phyloP scores from a whole-genome alignment of 2,797 vertebrate species.

The Cossypha caffra region DNA sequence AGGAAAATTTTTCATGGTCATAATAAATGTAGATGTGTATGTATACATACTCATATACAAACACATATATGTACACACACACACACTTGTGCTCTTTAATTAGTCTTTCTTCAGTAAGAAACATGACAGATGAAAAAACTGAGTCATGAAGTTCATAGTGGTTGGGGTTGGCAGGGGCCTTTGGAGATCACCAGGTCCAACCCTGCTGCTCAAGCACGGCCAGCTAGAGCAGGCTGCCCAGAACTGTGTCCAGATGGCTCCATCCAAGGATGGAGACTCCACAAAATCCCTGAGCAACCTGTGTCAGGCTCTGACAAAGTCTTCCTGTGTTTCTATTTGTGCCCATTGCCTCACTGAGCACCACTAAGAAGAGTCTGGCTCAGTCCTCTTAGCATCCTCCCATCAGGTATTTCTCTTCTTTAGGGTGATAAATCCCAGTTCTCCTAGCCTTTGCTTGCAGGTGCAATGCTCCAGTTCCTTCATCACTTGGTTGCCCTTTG shows the following conservation, averaged over 20 bases:
- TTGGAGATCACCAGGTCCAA: background rate
- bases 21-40: background rate
- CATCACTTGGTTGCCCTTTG: background rate
- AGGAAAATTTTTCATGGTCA: background rate
- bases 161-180: background rate
- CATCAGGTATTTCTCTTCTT: background rate
- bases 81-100: background rate
- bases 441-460: background rate
- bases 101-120: background rate
- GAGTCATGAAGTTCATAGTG: background rate
- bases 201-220: background rate
- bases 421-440: background rate
- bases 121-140: background rate
- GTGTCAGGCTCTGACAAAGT: background rate
- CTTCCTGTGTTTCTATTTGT: background rate
- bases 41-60: fast-evolving
- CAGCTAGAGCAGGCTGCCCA: background rate
- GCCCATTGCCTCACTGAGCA: background rate
- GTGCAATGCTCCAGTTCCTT: background rate
- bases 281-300: background rate
- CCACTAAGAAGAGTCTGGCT: background rate
- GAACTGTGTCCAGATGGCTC: background rate
- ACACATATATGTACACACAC: background rate
- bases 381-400: background rate
- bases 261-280: background rate